Evolutionary conservation across 2,888 invertebrate species (phyloP).

Genomic region (Trichogramma dendrolimi): DNA sequence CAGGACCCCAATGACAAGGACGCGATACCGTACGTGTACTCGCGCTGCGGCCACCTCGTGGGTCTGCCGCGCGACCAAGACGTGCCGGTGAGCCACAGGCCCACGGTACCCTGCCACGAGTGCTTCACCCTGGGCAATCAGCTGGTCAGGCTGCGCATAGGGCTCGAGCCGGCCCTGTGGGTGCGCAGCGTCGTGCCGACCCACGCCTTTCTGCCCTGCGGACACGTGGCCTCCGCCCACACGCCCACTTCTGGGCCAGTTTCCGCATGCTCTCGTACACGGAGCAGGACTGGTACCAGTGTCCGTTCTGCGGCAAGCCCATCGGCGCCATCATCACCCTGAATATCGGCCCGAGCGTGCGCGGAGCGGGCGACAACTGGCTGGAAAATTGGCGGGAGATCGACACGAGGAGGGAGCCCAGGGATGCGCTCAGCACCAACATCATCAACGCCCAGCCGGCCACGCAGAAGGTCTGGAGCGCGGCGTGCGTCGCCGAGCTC

Average conservation of each 20-base stretch:
- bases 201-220: conserved; percentile 97
- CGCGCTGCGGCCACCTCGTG: conserved; percentile 93
- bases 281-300: conserved; percentile 95
- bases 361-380: no score
- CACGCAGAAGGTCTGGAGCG: no score
- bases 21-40: conserved; percentile 71
- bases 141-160: conserved; percentile 90
- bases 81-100: conserved; percentile 92
- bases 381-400: no score
- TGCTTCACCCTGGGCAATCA: no score
- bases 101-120: conserved; percentile 49
- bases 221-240: conserved; percentile 96
- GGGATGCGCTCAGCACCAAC: no score
- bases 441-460: no score
- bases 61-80: conserved; percentile 81
- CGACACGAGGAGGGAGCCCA: no score
- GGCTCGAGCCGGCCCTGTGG: conserved; percentile 95
- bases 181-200: conserved; percentile 86
- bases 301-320: conserved; percentile 97
- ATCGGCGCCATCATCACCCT: conserved; percentile 72
- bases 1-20: no score
- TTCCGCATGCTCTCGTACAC: conserved; percentile 97
- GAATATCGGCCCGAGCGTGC: no score
- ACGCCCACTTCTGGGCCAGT: conserved; percentile 98
- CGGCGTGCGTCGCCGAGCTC: no score